A percentile compares a stretch with the other conserved stretches of the same genome.
Evolutionary conservation across 2,888 invertebrate genomes (phyloP).

Genomic region (Crepidodera aurea): DNA sequence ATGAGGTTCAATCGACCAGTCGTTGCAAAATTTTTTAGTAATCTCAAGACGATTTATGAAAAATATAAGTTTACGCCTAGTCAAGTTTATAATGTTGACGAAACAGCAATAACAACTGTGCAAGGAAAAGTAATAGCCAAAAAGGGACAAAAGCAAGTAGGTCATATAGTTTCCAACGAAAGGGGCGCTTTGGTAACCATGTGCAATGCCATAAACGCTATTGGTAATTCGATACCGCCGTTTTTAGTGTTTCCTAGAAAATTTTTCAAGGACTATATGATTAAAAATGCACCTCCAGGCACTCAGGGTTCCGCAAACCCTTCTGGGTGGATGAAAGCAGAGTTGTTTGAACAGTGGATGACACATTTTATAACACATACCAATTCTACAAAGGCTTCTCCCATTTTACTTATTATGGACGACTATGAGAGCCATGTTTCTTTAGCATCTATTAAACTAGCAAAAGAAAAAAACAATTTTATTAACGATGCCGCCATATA

Average conservation of each 20-base stretch:
- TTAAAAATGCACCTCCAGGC: slow-evolving; percentile 20
- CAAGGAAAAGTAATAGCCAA: slow-evolving; percentile 38
- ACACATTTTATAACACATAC: slow-evolving; percentile 24
- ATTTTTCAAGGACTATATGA: slow-evolving; percentile 15
- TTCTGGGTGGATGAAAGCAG: slow-evolving; percentile 27
- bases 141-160: slow-evolving; percentile 39
- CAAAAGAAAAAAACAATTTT: not conserved
- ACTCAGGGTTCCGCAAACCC: slow-evolving; percentile 24
- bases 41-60: slow-evolving; percentile 28
- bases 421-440: slow-evolving; percentile 3
- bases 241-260: slow-evolving; percentile 1
- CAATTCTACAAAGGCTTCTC: slow-evolving; percentile 15
- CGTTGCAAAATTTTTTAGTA: slow-evolving; percentile 31
- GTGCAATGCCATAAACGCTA: not conserved
- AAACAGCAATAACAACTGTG: slow-evolving; percentile 21
- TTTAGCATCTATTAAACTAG: not conserved
- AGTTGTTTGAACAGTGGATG: slow-evolving; percentile 27
- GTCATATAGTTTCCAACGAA: slow-evolving; percentile 9
- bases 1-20: too few species aligned
- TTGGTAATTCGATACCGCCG: not conserved
- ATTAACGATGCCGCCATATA: too few species aligned
- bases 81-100: slow-evolving; percentile 26
- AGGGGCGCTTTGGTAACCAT: not conserved
- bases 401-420: slow-evolving; percentile 32
- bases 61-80: slow-evolving; percentile 27